Evolutionary conservation across 2,797 vertebrate species (phyloP).

Genomic region (Calcarius lapponicus): DNA sequence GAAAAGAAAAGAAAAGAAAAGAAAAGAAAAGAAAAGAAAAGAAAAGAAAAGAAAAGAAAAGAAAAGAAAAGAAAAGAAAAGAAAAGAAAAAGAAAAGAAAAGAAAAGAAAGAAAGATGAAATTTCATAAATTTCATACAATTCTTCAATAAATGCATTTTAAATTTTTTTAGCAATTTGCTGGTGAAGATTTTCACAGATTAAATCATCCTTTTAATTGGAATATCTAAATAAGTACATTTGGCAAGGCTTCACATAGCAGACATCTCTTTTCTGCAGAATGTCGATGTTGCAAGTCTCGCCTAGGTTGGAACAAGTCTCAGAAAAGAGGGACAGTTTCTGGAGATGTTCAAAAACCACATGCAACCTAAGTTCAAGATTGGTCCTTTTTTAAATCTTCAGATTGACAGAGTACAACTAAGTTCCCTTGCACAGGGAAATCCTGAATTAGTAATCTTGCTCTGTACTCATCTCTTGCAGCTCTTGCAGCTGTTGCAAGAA

Average conservation of each 20-base stretch:
- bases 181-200: not conserved
- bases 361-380: not conserved
- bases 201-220: not conserved
- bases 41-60: fast-evolving
- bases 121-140: not conserved
- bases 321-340: not conserved
- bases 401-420: not conserved
- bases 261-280: not conserved
- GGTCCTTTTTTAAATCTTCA: not conserved
- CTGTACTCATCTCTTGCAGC: not conserved
- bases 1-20: fast-evolving
- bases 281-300: not conserved
- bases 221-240: not conserved
- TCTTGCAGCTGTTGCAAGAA: not conserved
- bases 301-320: not conserved
- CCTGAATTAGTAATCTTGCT: not conserved
- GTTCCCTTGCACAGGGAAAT: not conserved
- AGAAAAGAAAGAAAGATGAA: not conserved
- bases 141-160: not conserved
- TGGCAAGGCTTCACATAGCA: not conserved
- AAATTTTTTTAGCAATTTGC: not conserved
- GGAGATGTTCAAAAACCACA: not conserved
- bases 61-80: fast-evolving
- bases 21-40: fast-evolving
- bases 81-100: fast-evolving